Percentiles rank a stretch among this genome's conserved stretches.
phyloP scores from a whole-genome alignment of 2,888 invertebrate genomes.

The Trichogramma evanescens region DNA sequence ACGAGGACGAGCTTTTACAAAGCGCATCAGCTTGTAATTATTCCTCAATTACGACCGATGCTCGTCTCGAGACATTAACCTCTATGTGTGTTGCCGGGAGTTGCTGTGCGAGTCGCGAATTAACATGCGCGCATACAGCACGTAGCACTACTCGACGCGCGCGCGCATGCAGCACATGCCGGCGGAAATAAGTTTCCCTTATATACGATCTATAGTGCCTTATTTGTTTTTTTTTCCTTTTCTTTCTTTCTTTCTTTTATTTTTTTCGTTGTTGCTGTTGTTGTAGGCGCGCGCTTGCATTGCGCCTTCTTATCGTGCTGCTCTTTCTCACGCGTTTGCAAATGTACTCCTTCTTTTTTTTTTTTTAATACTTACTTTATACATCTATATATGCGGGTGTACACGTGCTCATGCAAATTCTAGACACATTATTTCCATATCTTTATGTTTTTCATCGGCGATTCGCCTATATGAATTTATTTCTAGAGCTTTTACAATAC shows the following conservation, averaged over 20 bases:
- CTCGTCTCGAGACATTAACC: constrained; percentile 7
- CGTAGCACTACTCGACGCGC: not conserved
- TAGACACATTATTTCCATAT: too few relatives aligned
- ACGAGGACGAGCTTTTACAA: not conserved
- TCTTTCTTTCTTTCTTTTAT: not conserved
- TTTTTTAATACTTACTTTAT: too few relatives aligned
- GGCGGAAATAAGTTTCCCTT: constrained; percentile 15
- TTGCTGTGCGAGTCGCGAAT: not conserved
- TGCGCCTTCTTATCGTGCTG: not conserved
- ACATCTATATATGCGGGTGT: too few relatives aligned
- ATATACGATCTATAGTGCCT: too few relatives aligned
- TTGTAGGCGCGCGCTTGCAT: too few relatives aligned
- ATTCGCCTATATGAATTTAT: too few relatives aligned
- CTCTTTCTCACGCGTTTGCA: constrained; percentile 4
- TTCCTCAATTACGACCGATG: constrained; percentile 11
- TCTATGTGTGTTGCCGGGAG: not conserved
- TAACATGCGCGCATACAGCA: constrained; percentile 11
- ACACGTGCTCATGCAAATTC: too few relatives aligned
- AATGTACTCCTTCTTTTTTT: too few relatives aligned
- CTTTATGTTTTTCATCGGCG: too few relatives aligned
- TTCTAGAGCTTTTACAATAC: too few relatives aligned
- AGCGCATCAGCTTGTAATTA: constrained; percentile 10
- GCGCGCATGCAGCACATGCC: constrained; percentile 1
- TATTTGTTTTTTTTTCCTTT: too few relatives aligned
- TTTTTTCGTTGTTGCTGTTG: not conserved